Evolutionary conservation across 1,140 invertebrate species (phyloP).

Genomic region (Drosophila quadrilineata): DNA sequence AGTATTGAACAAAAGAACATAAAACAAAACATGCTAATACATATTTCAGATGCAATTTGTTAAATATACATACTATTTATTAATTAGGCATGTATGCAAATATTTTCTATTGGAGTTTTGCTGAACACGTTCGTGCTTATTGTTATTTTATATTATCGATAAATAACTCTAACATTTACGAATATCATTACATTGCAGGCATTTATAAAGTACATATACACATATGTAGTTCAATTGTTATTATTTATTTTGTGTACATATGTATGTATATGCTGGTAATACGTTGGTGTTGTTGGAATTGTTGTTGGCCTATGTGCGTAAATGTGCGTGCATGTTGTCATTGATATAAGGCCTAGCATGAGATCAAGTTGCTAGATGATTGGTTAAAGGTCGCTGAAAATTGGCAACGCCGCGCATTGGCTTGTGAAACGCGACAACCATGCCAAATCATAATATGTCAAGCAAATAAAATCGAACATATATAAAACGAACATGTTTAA

Average conservation of each 20-base stretch:
- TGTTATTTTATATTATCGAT: slow-evolving; percentile 28
- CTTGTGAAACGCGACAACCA: slow-evolving; percentile 16
- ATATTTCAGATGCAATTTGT: too few relatives aligned
- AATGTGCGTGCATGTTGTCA: slow-evolving; percentile 1
- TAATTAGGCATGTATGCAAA: too few relatives aligned
- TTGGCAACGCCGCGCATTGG: slow-evolving; percentile 5
- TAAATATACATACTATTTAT: background rate
- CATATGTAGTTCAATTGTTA: background rate
- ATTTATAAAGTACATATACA: background rate
- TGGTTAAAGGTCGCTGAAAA: background rate
- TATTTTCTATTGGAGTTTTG: slow-evolving; percentile 18
- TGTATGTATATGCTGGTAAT: slow-evolving; percentile 1
- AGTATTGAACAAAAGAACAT: too few relatives aligned
- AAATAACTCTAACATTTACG: too few relatives aligned
- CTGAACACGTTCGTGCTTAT: slow-evolving; percentile 42
- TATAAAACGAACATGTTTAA: background rate
- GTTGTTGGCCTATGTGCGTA: background rate
- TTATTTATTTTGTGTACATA: background rate
- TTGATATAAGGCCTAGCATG: slow-evolving; percentile 12
- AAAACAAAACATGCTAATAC: too few relatives aligned
- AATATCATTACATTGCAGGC: too few relatives aligned
- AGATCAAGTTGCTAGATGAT: slow-evolving; percentile 8
- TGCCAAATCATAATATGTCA: background rate
- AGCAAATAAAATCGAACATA: background rate
- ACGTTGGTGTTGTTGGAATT: background rate